Evolutionary conservation across 2,888 invertebrate genomes (phyloP), one percentile per base, ranked within the genome.

Genomic region (Dioctria linearis): DNA sequence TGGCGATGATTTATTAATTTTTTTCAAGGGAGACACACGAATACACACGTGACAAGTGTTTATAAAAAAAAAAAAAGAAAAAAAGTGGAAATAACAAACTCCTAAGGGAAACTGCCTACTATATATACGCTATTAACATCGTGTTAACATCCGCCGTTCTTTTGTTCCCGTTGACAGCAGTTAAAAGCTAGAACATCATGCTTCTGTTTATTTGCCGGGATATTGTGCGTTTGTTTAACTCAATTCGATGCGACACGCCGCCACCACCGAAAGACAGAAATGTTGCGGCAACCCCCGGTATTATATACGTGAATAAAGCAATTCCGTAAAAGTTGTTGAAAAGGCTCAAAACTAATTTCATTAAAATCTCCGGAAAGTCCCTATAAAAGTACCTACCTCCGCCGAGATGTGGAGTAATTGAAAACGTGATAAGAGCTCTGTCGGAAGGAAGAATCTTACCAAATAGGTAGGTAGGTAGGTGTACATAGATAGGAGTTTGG

Each of bases 1-100:
- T 5, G 5, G 71, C 54, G 54, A 54, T 71, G 71, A 71, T 71
- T 71, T 71, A 71, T 71, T 40, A 71, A 71, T 71, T 71, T 71
- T 71, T 54, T 51, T 25, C 49, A 37, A 40, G 54, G 40, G 25
- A 25, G 25, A 25, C 25, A 25, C 25, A 5, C 71, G 39, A 11
- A 51, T 49, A 54, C 71, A 25, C 25, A 71, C 54, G 71, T 71
- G 71, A 71, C 71, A 71, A 71, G 71, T 71, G 54, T 54, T 71
- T 71, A 51, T n/a, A 71, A 71, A 54, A 25, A 1, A 25, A 1
- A 25, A 1, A 25, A 25, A 25, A 25, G 2, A 25, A 25, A 25
- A 25, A 25, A 59, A 59, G 59, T 59, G 59, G 59, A 25, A 59
- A 59, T 40, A 71, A 59, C 54, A 1, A 40, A 46, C 13, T 9